These are phyloP conservation scores for Ptychoptera albimana DNA, from an alignment of 2,888 invertebrate genomes.

Conservation along the genomic window DNA sequence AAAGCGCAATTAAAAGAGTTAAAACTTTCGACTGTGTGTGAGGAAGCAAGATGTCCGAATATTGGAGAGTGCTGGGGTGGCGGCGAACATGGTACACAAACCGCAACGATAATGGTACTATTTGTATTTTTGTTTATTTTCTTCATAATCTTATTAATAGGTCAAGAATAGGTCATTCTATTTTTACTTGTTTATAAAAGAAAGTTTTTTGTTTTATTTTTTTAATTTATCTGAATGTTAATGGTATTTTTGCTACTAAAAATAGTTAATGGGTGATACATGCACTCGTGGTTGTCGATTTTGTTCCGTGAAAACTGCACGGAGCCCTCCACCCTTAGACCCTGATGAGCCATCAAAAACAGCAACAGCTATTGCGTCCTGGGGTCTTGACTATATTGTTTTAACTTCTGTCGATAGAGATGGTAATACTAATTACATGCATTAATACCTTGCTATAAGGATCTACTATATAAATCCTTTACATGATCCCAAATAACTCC, in stretches of 20 bases:
- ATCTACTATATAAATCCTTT: no score
- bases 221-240: neutral
- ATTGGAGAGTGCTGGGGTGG: constrained; percentile 99
- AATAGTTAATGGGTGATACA: constrained; percentile 91
- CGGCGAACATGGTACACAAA: constrained; percentile 86
- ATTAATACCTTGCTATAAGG: no score
- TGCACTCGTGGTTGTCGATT: constrained; percentile 97
- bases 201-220: neutral
- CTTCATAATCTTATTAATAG: neutral
- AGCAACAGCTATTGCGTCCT: constrained; percentile 77
- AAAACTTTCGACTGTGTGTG: constrained; percentile 90
- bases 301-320: constrained; percentile 95
- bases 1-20: constrained; percentile 72
- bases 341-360: constrained; percentile 83
- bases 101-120: constrained; percentile 94
- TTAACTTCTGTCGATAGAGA: constrained; percentile 96
- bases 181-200: no score
- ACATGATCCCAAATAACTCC: neutral
- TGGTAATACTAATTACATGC: constrained; percentile 38
- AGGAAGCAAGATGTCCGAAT: constrained; percentile 95
- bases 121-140: constrained; percentile 2
- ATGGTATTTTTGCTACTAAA: constrained; percentile 7
- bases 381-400: constrained; percentile 96
- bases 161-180: neutral
- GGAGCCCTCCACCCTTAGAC: constrained; percentile 78